Evolutionary conservation across 2,113 vertebrate species (phyloP), one percentile per base, ranked within the genome.

Genomic region (Phocoena sinus): DNA sequence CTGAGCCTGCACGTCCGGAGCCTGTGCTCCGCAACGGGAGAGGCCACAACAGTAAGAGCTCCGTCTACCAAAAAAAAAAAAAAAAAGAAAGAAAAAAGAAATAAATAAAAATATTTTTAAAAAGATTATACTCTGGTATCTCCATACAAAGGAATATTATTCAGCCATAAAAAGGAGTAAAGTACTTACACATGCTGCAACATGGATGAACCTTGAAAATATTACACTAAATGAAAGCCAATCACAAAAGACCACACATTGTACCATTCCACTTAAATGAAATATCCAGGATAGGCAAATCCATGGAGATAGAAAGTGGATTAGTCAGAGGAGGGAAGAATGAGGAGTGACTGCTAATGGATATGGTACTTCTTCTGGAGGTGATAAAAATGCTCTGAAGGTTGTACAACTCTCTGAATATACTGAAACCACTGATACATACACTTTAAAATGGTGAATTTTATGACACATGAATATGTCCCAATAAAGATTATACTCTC

Each of bases 91-190:
- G 11, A 50, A 50, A 50, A 3, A 14, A 14, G 0, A 50, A 14
- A 50, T 0, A 50, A 50, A 50, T 3, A 50, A 47, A 47, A 10
- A 47, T 10, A 10, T 10, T 50, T 1, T 3, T 3, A 13, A 50
- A 50, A 53, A 53, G 15, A 53, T 53, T 53, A 53, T 53, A 53
- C 15, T 5, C 50, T 71, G 15, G 26, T 83, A 21, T 47, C 47
- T 26, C 28, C 17, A 28, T n/a, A 26, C 26, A 86, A 28, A 44
- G 71, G 47, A 58, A 58, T 67, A 77, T n/a, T 68, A 86, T 68
- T 77, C 63, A 10, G 36, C 38, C 5, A 12, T 18, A 71, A 92
- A 47, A 36, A 36, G 50, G 53, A 83, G 17, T 28, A 38, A 56
- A 68, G 41, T 50, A 62, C 14, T 18, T 50, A 85, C 9, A 63